phyloP scores from a whole-genome alignment of 2,113 vertebrate genomes.

The Puma concolor region DNA sequence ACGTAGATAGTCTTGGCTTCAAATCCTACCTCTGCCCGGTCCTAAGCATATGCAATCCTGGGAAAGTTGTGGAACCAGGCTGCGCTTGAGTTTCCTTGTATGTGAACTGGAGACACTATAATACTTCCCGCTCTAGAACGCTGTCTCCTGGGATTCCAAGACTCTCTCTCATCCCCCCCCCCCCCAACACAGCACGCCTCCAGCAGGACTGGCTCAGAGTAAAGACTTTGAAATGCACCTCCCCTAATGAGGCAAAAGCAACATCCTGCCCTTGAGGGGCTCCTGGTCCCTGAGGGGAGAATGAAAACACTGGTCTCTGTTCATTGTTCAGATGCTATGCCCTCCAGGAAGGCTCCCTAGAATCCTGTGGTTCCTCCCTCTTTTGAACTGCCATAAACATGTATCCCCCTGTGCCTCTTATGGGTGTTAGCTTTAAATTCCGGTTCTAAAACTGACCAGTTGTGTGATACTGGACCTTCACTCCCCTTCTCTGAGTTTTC shows the following conservation, averaged over 20 bases:
- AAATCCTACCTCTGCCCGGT: neutral
- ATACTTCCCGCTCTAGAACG: neutral
- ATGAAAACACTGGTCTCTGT: neutral
- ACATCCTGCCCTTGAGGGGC: neutral
- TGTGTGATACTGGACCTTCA: neutral
- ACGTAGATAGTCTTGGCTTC: neutral
- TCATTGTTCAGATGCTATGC: neutral
- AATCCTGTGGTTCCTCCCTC: neutral
- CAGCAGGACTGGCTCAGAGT: rapidly evolving
- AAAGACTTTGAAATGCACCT: neutral
- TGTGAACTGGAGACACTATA: neutral
- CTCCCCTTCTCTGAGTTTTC: neutral
- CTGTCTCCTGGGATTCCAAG: neutral
- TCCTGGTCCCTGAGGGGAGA: neutral
- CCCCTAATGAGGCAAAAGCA: neutral
- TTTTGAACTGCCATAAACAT: neutral
- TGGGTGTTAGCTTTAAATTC: neutral
- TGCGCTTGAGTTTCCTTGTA: neutral
- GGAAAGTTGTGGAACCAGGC: neutral
- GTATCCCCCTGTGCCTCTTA: neutral
- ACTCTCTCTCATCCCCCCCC: neutral
- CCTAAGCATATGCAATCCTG: neutral
- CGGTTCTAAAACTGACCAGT: neutral
- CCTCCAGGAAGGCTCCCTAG: neutral
- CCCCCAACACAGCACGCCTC: rapidly evolving